Evolutionary conservation across 2,888 invertebrate species (phyloP), one percentile per base, ranked within the genome.

Genomic region (Ichneumoninae sp.): DNA sequence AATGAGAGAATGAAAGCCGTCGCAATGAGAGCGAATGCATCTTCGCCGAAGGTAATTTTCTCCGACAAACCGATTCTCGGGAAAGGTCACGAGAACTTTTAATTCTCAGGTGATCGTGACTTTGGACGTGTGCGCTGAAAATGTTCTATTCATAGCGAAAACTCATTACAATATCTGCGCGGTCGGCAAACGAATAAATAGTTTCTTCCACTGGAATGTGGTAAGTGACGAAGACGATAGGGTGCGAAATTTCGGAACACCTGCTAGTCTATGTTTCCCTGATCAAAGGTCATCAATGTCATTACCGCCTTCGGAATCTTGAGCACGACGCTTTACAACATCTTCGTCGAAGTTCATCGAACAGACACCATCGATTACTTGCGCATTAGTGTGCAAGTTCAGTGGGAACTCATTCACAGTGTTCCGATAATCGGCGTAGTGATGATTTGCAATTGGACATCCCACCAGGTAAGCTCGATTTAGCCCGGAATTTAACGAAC

Each of bases 371-470:
- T 81, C 3, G 30, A 68, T 68, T 68, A 47, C 26, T 6, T 57
- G 16, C 66, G 54, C 16, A 70, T 86, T 26, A 22, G 69, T 16
- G 4, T n/a, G 13, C 81, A 83, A 75, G 44, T 86, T 33, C 75
- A 77, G 52, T 86, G 83, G 83, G 75, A 81, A 83, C 70, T 83
- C 7, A 76, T 83, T 36, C 78, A 81, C 50, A 83, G 74, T 33
- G 74, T 78, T 33, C 81, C 86, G 10, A 86, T 81, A 52, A 76
- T 83, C 68, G 52, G 71, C 10, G 60, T 81, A 30, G 81, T 86
- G 6, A 70, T 79, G 3, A 69, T 66, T 33, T 86, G 86, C 68
- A 81, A 83, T 79, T 86, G 78, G 74, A 83, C 86, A 4, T 68
- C 70, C 1, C 16, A 30, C 22, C 70, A 81, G 81, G 84, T 81